A percentile compares a stretch with the other conserved stretches of the same genome.
Conservation (phyloP, 2,797 vertebrate genomes). For the Helarctos malayanus region DNA sequence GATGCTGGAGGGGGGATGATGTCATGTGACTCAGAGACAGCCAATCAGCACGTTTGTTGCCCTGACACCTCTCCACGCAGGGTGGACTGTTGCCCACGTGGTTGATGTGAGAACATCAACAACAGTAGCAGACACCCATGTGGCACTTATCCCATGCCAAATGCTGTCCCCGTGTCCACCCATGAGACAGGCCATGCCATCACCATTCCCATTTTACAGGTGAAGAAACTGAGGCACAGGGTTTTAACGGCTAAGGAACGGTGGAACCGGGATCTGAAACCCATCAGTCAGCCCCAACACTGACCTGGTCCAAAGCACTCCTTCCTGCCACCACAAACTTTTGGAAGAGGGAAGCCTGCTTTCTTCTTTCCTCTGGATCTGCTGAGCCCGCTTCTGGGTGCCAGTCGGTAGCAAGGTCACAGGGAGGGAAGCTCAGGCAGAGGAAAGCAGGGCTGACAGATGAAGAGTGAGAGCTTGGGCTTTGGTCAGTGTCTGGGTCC, state of each 20-base stretch:
- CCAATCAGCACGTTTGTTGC: rapidly evolving
- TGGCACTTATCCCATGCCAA: rapidly evolving
- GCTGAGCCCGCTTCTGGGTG: neutral
- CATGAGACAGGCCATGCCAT: neutral
- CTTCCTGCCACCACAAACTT: neutral
- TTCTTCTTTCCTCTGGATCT: neutral
- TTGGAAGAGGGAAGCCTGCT: neutral
- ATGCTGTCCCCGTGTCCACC: rapidly evolving
- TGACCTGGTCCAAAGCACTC: rapidly evolving
- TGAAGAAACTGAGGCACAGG: neutral
- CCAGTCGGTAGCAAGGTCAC: neutral
- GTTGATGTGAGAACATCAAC: no score
- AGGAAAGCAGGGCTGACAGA: neutral
- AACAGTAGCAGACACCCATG: rapidly evolving
- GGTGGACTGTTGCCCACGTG: rapidly evolving
- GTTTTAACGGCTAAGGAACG: neutral
- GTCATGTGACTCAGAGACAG: neutral
- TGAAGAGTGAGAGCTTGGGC: rapidly evolving
- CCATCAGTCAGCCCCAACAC: rapidly evolving
- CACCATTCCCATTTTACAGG: neutral
- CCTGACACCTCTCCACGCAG: rapidly evolving
- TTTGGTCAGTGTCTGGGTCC: neutral
- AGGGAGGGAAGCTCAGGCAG: neutral
- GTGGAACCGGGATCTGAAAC: neutral
- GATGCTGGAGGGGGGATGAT: rapidly evolving